Evolutionary conservation across 2,888 invertebrate species (phyloP), one percentile per base, ranked within the genome.

Genomic region (Leucania comma): DNA sequence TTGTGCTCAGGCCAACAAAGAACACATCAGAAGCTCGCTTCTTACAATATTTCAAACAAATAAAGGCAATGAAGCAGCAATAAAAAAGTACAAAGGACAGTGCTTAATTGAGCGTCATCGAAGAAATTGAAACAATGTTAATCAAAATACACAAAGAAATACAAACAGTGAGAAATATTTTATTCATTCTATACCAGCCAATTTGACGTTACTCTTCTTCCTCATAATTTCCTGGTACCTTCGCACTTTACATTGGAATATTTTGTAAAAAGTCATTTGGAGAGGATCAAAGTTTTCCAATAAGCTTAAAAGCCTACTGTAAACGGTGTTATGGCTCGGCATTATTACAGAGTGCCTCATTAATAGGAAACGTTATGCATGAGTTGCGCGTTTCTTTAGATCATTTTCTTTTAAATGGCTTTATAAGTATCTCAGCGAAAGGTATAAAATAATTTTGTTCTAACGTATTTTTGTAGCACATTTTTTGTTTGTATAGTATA

Each of bases 271-370:
- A 78, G 78, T 69, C 60, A 81, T 78, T 75, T 65, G 42, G n/a
- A 78, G 54, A 68, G 68, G 82, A 84, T 84, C 84, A 81, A 84
- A 83, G 75, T 84, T 81, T 84, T 68, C 72, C 82, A 83, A 82
- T 83, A 82, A 83, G 75, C 79, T 73, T 78, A 73, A 82, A 68
- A 82, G 80, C 73, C 67, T 78, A 70, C 56, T 58, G 65, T 74
- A 82, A 80, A 68, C 74, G 74, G 61, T 65, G 61, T 61, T 78
- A 70, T 57, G 48, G 66, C 17, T 29, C 46, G 38, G 74, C 56
- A 62, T 78, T 82, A 78, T 74, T 51, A 68, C 68, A 59, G 60
- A 82, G 59, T 60, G 12, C 42, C 68, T 78, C 74, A 80, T 82
- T 80, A 79, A 77, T 72, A 68, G 68, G 54, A 68, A 68, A 54